Conservation (phyloP, 2,888 invertebrate genomes). For the Alsophila aescularia region DNA sequence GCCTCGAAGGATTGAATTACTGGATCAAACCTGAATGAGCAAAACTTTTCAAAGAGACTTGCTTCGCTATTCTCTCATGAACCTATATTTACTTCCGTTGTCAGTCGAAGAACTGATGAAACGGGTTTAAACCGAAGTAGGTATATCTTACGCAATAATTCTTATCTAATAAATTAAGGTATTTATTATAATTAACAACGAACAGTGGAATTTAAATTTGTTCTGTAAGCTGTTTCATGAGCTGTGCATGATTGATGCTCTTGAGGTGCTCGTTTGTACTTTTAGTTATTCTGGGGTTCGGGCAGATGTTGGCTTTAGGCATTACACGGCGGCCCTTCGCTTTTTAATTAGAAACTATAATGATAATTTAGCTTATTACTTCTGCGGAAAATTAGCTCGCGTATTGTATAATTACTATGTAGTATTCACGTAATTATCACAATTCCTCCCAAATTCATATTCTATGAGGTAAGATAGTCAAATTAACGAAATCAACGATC, state of each 20-base stretch:
- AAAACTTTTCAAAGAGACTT: background rate
- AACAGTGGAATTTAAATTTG: conserved; percentile 9
- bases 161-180: conserved; percentile 1
- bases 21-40: conserved; percentile 14
- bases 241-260: conserved; percentile 39
- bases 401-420: background rate
- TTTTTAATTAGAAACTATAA: conserved; percentile 45
- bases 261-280: too few species aligned
- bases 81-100: background rate
- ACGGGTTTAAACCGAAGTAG: background rate
- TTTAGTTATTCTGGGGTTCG: too few species aligned
- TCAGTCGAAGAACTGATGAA: background rate
- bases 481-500: too few species aligned
- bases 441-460: background rate
- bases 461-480: too few species aligned
- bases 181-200: background rate
- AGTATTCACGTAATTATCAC: background rate
- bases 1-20: conserved; percentile 10
- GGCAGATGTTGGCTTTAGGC: conserved; percentile 37
- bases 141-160: conserved; percentile 8
- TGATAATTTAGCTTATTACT: conserved; percentile 46
- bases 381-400: conserved; percentile 21
- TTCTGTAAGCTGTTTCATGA: background rate
- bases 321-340: conserved; percentile 38
- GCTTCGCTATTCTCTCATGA: background rate